Conservation (phyloP, 2,113 vertebrate genomes). For the Strigops habroptila region DNA sequence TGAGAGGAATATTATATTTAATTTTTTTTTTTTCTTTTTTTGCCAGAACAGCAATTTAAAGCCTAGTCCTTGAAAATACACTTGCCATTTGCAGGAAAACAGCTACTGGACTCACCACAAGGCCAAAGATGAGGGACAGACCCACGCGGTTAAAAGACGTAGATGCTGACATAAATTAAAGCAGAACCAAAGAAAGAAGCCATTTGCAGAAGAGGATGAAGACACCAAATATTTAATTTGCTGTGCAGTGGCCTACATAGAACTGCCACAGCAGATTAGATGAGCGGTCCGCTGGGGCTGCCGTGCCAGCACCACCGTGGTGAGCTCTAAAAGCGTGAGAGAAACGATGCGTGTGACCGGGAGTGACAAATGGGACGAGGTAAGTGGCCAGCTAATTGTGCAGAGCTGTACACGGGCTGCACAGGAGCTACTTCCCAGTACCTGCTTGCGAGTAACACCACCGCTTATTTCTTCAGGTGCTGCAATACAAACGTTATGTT, state of each 20-base stretch:
- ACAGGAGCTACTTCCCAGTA: not conserved
- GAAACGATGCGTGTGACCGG: conserved; percentile 10
- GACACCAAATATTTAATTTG: not conserved
- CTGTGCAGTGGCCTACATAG: conserved; percentile 37
- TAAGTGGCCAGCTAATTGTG: not conserved
- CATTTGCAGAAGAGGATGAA: not conserved
- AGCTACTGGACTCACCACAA: not conserved
- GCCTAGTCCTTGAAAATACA: conserved; percentile 16
- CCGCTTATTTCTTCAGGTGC: not conserved
- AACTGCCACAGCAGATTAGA: conserved; percentile 50
- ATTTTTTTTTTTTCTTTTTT: not conserved
- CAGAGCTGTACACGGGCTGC: not conserved
- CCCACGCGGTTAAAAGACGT: not conserved
- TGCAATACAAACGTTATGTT: not conserved
- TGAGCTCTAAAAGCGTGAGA: not conserved
- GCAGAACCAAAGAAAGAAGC: not conserved
- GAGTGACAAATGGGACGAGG: conserved; percentile 1
- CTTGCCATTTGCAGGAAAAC: not conserved
- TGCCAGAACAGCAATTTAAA: conserved; percentile 2
- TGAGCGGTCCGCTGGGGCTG: not conserved
- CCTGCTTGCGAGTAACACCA: not conserved
- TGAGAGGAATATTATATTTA: not conserved
- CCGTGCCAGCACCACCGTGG: not conserved
- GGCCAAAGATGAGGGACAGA: conserved; percentile 5
- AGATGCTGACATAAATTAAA: not conserved